Conservation (phyloP, 2,888 invertebrate species). For the Sipunculus nudus region DNA sequence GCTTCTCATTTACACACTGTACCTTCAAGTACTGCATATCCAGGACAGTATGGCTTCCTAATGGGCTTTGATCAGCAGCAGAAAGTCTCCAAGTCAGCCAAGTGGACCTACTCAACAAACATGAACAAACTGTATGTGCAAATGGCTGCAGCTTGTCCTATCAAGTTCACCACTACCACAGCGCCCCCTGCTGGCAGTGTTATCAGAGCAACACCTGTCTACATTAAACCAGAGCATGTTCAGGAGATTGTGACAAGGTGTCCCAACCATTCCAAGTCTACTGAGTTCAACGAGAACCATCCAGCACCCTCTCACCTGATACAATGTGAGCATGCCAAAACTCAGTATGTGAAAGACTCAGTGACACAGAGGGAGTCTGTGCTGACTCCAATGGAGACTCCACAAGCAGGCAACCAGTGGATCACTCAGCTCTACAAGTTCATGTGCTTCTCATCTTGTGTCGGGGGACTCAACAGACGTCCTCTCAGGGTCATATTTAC, state of each 20-base stretch:
- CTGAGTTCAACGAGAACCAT: slow-evolving; percentile 36
- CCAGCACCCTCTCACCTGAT: slow-evolving; percentile 17
- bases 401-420: slow-evolving; percentile 71
- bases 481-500: slow-evolving; percentile 71
- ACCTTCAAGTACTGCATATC: slow-evolving; percentile 10
- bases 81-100: slow-evolving; percentile 23
- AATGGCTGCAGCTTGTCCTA: slow-evolving; percentile 72
- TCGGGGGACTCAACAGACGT: slow-evolving; percentile 79
- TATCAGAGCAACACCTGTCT: slow-evolving; percentile 76
- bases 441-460: slow-evolving; percentile 82
- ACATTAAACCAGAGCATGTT: slow-evolving; percentile 73
- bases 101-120: slow-evolving; percentile 70
- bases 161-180: slow-evolving; percentile 74
- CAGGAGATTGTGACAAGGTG: slow-evolving; percentile 77
- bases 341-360: slow-evolving; percentile 16
- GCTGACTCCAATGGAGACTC: slow-evolving; percentile 21
- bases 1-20: not conserved
- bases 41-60: slow-evolving; percentile 17
- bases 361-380: slow-evolving; percentile 18
- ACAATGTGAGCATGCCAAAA: slow-evolving; percentile 18
- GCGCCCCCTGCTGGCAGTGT: slow-evolving; percentile 58
- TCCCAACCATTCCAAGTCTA: slow-evolving; percentile 72
- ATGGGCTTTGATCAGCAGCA: slow-evolving; percentile 19
- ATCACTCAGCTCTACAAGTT: slow-evolving; percentile 77
- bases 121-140: slow-evolving; percentile 65